Base-by-base conservation (phyloP, 23 tunicate species). In the Ascidia mentula region DNA sequence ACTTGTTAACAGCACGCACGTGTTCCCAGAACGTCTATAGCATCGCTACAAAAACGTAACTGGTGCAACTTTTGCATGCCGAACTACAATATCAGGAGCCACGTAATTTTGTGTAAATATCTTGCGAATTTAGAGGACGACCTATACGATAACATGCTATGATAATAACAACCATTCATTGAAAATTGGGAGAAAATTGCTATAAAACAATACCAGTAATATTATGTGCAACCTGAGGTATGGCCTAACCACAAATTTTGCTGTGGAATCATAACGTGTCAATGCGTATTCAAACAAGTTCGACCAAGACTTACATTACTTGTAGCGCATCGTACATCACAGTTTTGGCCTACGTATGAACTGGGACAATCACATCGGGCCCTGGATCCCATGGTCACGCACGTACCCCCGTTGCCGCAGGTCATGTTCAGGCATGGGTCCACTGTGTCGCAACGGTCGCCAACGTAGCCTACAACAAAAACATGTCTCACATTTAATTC, bases 351-450 rank as follows among this genome's bases (percentile, higher is more conserved):
- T 20, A 28, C 13, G 13, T 20, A 53, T 9, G 65, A 28, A 9
- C 13, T 28, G 24, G 65, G 12, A 9, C 65, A 53, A 3, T 53
- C 65, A 53, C 65, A 53, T 3, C 1, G 24, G 1, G 65, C 22
- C 24, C 7, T 53, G 65, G 7, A 20, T 3, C 13, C 65, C 13
- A 3, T 26, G 28, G 24, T 28, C 22, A 53, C 65, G 13, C 65
- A 53, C 24, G 65, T 53, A 9, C 65, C 65, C 22, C 65, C 65
- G 65, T 53, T 53, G 65, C 24, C 24, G 24, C 65, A 53, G 7
- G 65, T 53, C 13, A 28, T 53, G 65, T 53, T 53, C 65, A 53
- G 24, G 65, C 65, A 53, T 53, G 65, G 65, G 13, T 53, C 65
- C 13, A 28, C 28, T 5, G 24, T 9, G 65, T 53, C 24, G 65